Base-by-base conservation (phyloP, 2,888 invertebrate species). In the Philereme vetulata region DNA sequence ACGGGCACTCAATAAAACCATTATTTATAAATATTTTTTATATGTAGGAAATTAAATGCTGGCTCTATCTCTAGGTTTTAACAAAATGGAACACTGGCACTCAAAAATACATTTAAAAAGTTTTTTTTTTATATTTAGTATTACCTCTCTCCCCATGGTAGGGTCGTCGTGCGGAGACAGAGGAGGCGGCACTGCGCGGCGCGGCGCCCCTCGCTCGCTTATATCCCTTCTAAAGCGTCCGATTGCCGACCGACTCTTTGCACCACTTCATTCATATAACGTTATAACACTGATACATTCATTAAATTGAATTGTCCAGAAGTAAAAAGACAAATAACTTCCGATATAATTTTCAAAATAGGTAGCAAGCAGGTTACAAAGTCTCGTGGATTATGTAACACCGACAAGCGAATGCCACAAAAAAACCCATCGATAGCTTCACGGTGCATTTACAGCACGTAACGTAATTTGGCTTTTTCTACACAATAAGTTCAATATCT, bases 61-160 rank as follows among this genome's bases (percentile, higher is more conserved):
- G 21, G 21, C 7, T 1, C 21, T 10, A 21, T 21, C 21, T 44
- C 10, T 42, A 42, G 4, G 36, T 36, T 3, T 8, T 36, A 7
- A 6, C 36, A 7, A 36, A 36, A 10, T 42, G 10, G 42, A 44
- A 7, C 11, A 3, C 42, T 53, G 9, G 10, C 48, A 61, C 42
- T 35, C n/a, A 50, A 5, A 44, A 36, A 21, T 32, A 43, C 48
- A 34, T 11, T 59, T 6, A 51, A 53, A 57, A 59, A 64, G 47
- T 61, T 60, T 44, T 51, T 40, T 51, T 62, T 60, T 6, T 35
- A 35, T 1, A 38, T 7, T 38, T 50, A 62, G 50, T 65, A 72
- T 78, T 88, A 91, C 91, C 90, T 88, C 78, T 81, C 81, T 84
- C 85, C 87, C 82, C 91, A 90, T 90, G 70, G 66, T 80, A 74